These are phyloP conservation scores for Saccostrea glomerata DNA, from an alignment of 1,140 invertebrate species.

Conservation along the genomic window DNA sequence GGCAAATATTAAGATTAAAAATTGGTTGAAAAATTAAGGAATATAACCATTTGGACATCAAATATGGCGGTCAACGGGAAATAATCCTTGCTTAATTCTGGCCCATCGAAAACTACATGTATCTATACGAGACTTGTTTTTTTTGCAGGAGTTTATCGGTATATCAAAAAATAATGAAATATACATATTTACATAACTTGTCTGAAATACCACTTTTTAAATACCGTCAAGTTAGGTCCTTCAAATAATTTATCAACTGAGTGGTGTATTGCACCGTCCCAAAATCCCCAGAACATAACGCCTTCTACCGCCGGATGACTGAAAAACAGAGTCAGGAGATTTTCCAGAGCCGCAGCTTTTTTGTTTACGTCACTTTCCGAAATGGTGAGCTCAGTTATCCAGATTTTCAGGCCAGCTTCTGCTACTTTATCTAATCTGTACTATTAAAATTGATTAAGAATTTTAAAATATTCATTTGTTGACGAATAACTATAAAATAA, in stretches of 20 bases:
- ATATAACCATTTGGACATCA: no score
- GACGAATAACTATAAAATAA: background rate
- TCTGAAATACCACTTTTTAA: background rate
- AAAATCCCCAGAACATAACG: slow-evolving; percentile 73
- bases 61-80: no score
- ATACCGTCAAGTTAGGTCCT: slow-evolving; percentile 57
- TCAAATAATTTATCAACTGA: slow-evolving; percentile 48
- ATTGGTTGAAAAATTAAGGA: no score
- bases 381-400: slow-evolving; percentile 66
- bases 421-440: slow-evolving; percentile 65
- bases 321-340: slow-evolving; percentile 63
- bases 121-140: background rate
- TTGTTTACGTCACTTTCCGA: slow-evolving; percentile 44
- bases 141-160: background rate
- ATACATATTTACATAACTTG: background rate
- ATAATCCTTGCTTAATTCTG: no score
- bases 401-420: slow-evolving; percentile 67
- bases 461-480: background rate
- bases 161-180: background rate
- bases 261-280: slow-evolving; percentile 61
- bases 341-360: slow-evolving; percentile 60
- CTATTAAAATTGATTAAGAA: slow-evolving; percentile 1
- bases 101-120: background rate
- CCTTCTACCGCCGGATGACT: slow-evolving; percentile 71
- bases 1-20: no score